Conservation (phyloP, 2,113 vertebrate species). For the Callocephalon fimbriatum region DNA sequence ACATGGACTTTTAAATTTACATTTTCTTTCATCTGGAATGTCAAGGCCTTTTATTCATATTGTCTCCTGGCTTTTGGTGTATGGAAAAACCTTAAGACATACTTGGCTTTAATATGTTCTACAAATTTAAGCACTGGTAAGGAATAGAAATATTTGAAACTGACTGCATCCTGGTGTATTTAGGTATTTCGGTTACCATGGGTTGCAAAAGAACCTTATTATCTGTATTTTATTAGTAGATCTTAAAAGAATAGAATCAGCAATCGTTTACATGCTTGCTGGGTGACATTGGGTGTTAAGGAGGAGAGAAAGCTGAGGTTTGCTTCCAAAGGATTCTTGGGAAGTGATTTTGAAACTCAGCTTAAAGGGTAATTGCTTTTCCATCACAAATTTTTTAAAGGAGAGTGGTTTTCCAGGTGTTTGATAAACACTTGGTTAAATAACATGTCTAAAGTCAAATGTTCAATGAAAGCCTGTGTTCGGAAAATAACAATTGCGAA, state of each 20-base stretch:
- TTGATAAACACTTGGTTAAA: slow-evolving; percentile 52
- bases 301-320: neutral
- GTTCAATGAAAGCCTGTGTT: neutral
- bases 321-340: slow-evolving; percentile 27
- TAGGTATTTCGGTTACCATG: neutral
- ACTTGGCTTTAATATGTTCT: neutral
- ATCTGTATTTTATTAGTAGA: neutral
- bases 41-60: neutral
- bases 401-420: slow-evolving; percentile 59
- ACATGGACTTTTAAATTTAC: neutral
- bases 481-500: neutral
- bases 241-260: neutral
- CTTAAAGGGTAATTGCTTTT: slow-evolving; percentile 60
- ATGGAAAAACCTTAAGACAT: neutral
- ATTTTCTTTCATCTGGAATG: neutral
- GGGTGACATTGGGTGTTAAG: neutral
- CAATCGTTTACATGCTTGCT: neutral
- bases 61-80: neutral
- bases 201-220: neutral
- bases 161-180: neutral
- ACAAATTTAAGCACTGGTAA: neutral
- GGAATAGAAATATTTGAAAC: neutral
- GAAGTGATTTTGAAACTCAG: slow-evolving; percentile 7
- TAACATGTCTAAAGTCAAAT: slow-evolving; percentile 14
- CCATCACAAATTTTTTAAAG: slow-evolving; percentile 21